A percentile compares a stretch with the other conserved stretches of the same genome.
These are phyloP conservation scores for Lithophane semibrunnea DNA, from an alignment of 2,888 invertebrate species.

Conservation along the genomic window DNA sequence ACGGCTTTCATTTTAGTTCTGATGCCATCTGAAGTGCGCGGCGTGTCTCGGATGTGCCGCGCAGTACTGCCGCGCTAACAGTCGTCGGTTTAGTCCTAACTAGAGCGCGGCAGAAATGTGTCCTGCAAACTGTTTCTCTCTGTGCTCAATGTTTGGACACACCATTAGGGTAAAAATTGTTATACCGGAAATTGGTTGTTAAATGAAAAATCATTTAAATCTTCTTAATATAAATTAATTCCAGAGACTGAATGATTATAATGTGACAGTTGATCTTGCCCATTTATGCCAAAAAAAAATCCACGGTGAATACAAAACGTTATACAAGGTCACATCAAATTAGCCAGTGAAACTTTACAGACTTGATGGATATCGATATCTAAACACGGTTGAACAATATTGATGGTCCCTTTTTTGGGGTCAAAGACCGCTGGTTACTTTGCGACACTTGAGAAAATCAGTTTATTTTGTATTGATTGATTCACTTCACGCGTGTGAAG, in stretches of 20 bases:
- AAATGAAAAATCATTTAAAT: background rate
- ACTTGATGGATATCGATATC: too few relatives aligned
- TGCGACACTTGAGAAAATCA: background rate
- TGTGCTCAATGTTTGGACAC: too few relatives aligned
- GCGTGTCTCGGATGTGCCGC: too few relatives aligned
- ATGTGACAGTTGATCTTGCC: background rate
- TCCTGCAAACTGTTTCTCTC: too few relatives aligned
- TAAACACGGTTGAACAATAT: background rate
- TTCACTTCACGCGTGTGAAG: background rate
- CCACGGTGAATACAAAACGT: background rate
- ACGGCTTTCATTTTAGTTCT: too few relatives aligned
- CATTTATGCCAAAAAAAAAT: background rate
- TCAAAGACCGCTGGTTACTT: background rate
- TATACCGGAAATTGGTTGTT: background rate
- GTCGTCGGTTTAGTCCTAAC: too few relatives aligned
- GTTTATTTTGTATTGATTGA: background rate
- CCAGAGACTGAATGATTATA: background rate
- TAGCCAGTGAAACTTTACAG: background rate
- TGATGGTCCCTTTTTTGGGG: background rate
- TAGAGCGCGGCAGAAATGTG: too few relatives aligned
- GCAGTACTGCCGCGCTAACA: too few relatives aligned
- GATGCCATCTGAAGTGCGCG: too few relatives aligned
- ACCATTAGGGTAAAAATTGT: background rate
- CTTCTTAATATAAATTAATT: background rate
- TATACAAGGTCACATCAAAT: background rate